Conservation (phyloP, 2,888 invertebrate species). For the Agrenia bidenticulata region DNA sequence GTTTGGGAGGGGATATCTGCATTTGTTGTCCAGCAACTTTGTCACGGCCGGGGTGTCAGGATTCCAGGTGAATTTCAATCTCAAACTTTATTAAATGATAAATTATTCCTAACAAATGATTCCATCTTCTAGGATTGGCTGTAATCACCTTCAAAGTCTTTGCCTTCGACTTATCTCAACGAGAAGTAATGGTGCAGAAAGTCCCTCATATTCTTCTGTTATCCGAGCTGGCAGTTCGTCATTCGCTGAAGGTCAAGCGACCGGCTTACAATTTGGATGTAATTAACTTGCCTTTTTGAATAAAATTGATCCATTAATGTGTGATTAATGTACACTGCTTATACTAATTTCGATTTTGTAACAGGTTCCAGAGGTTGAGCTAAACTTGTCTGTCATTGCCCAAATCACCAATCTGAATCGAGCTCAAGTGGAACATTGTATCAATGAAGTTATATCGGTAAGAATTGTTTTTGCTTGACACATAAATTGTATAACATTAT, state of each 20-base stretch:
- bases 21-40: constrained; percentile 41
- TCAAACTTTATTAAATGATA: too few relatives aligned
- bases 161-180: constrained; percentile 33
- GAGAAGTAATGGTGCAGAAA: constrained; percentile 40
- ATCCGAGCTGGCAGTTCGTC: constrained; percentile 39
- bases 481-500: too few relatives aligned
- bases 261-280: constrained; percentile 45
- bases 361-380: constrained; percentile 37
- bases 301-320: constrained; percentile 6
- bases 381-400: constrained; percentile 44
- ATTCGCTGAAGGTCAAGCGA: constrained; percentile 39
- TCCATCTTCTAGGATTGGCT: constrained; percentile 24
- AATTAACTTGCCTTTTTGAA: constrained; percentile 19
- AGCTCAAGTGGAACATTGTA: constrained; percentile 42
- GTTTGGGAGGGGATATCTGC: constrained; percentile 42
- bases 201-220: constrained; percentile 43
- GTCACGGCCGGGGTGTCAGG: constrained; percentile 40
- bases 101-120: too few relatives aligned
- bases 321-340: too few relatives aligned
- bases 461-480: neutral
- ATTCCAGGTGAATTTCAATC: constrained; percentile 30
- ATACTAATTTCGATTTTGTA: too few relatives aligned
- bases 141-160: constrained; percentile 43
- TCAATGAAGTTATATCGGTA: constrained; percentile 48
- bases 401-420: constrained; percentile 31